Conservation (phyloP, 2,797 vertebrate genomes). For the Microtus californicus region DNA sequence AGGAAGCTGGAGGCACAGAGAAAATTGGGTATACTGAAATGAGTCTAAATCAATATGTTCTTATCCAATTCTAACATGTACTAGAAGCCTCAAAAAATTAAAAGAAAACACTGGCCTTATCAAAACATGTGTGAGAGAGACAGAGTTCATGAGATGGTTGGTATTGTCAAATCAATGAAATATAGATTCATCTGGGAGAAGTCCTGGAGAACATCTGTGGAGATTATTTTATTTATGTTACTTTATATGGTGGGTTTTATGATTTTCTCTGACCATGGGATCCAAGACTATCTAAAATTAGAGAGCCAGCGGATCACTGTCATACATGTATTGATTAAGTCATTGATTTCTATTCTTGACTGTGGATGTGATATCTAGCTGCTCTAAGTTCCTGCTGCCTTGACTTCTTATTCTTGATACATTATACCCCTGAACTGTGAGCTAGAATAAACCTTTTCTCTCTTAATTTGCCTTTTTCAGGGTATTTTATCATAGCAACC, state of each 20-base stretch:
- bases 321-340: background rate
- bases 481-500: background rate
- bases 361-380: background rate
- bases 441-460: background rate
- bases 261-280: background rate
- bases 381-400: background rate
- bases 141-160: background rate
- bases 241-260: background rate
- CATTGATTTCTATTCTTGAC: background rate
- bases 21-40: background rate
- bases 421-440: background rate
- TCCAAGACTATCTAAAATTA: background rate
- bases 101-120: background rate
- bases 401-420: background rate
- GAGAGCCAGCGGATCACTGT: background rate
- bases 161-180: background rate
- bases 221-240: background rate
- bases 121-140: background rate
- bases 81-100: background rate
- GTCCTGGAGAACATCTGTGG: background rate
- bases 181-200: background rate
- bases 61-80: background rate
- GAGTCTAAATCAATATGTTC: background rate
- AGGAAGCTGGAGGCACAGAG: background rate
- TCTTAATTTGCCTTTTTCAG: background rate